Base-by-base conservation (phyloP, 2,113 vertebrate species). In the Raja brachyura region DNA sequence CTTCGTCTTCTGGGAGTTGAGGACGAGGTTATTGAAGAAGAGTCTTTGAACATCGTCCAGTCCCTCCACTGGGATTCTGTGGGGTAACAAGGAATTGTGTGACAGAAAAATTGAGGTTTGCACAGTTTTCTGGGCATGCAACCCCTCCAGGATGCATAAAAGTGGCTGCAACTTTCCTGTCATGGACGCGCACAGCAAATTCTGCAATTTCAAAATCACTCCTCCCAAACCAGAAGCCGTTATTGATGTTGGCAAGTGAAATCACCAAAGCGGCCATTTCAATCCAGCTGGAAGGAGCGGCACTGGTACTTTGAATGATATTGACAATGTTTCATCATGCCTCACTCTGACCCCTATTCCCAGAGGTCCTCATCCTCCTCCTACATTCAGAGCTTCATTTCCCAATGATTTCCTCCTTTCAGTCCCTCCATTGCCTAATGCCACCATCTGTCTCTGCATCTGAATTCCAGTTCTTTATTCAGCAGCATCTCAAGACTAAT, bases 401-500 rank as follows among this genome's bases (percentile, higher is more conserved):
- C 31, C 75, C 75, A 77, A 77, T 77, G 31, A 77, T 77, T 81
- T 83, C 56, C 25, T 86, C 61, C 56, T n/a, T 63, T 86, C 56
- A 31, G 28, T 86, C 56, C 13, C 5, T 28, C 54, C 25, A n/a
- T 48, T 85, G 81, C 28, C 56, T 85, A 54, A 85, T 61, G 25
- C 9, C 16, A 61, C 56, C 79, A 61, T 63, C 83, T 61, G 56
- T 1, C 13, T 86, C 83, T 61, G 56, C 63, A 59, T n/a, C 56
- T 86, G 56, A 86, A 86, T 63, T 86, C 11, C 59, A 86, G n/a
- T 86, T 86, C 83, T 61, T 86, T 59, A 16, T 59, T 63, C 56
- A 61, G 16, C 31, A 33, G 3, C n/a, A 48, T 77, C 75, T 77
- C 75, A 33, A 5, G 7, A n/a, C 75, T 77, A 77, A 63, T 86